Conservation (phyloP, 1,140 invertebrate species). For the Drosophila jambulina region DNA sequence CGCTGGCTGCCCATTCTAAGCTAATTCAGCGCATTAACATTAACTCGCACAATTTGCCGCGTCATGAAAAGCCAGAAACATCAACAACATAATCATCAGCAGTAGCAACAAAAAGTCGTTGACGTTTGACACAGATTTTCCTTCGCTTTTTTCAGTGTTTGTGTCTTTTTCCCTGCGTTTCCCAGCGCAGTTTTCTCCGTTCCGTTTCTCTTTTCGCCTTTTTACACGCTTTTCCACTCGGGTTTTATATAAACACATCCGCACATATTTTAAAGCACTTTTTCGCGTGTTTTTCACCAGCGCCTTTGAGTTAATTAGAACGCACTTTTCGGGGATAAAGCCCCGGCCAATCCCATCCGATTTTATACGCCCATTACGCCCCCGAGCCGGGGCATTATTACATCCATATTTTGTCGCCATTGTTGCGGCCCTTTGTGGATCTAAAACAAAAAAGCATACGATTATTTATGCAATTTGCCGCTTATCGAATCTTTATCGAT, state of each 20-base stretch:
- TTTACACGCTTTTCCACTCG: conserved; percentile 75
- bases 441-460: conserved; percentile 51
- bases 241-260: conserved; percentile 60
- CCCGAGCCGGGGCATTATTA: conserved; percentile 32
- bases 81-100: conserved; percentile 33
- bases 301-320: conserved; percentile 65
- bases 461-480: conserved; percentile 63
- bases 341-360: conserved; percentile 44
- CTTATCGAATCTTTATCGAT: conserved; percentile 46
- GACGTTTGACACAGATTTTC: conserved; percentile 71
- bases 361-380: conserved; percentile 47
- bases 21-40: conserved; percentile 77
- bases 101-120: conserved; percentile 57
- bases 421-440: conserved; percentile 45
- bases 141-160: conserved; percentile 37
- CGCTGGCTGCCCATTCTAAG: conserved; percentile 64
- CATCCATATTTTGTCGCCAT: conserved; percentile 30
- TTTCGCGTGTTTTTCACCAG: conserved; percentile 57
- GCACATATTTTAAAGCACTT: conserved; percentile 65
- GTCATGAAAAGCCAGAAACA: conserved; percentile 51
- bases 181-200: conserved; percentile 64
- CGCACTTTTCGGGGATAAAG: conserved; percentile 59
- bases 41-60: conserved; percentile 76
- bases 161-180: conserved; percentile 59
- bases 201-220: conserved; percentile 40